Base-by-base conservation (phyloP, 1,140 invertebrate genomes). In the Meteorus sp. region DNA sequence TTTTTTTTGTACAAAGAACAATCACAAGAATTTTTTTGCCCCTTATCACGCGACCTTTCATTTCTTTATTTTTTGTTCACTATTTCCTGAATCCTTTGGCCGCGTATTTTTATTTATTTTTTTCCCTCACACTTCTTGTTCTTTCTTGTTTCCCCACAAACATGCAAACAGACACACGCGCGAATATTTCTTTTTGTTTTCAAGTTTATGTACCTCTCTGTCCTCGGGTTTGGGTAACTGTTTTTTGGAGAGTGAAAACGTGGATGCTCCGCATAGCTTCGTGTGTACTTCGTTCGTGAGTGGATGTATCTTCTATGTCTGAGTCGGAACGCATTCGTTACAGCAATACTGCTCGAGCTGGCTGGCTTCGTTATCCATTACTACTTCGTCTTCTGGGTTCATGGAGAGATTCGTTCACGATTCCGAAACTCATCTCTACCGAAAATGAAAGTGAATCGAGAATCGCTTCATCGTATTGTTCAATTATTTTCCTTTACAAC, bases 1-100 rank as follows among this genome's bases (percentile, higher is more conserved):
- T 77, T 79, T n/a, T n/a, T n/a, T 78, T 80, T 80, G 76, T 80
- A 79, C 78, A 79, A 77, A 79, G 76, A 80, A 79, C 76, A 79
- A 80, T 80, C 78, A 80, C 78, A 80, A 75, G 76, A 80, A 80
- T 75, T 76, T 77, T 29, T 29, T 59, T 60, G 61, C 33, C 29
- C 56, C 39, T 35, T 48, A 50, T 35, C 37, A 33, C 55, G 22
- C 43, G 31, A n/a, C 55, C 44, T 15, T 50, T 19, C 31, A 7
- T 8, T 43, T 54, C 20, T 20, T 29, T n/a, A 19, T 59, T 60
- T 48, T 20, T 54, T 47, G 33, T 31, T 47, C 11, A 11, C 27
- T 31, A 25, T 25, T 43, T 41, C 48, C 39, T 44, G 31, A 53
- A 59, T 54, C 43, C 50, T 59, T 59, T 53, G 58, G 51, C 41